Evolutionary conservation across 2,113 vertebrate species (phyloP).

Genomic region (Eolophus roseicapilla): DNA sequence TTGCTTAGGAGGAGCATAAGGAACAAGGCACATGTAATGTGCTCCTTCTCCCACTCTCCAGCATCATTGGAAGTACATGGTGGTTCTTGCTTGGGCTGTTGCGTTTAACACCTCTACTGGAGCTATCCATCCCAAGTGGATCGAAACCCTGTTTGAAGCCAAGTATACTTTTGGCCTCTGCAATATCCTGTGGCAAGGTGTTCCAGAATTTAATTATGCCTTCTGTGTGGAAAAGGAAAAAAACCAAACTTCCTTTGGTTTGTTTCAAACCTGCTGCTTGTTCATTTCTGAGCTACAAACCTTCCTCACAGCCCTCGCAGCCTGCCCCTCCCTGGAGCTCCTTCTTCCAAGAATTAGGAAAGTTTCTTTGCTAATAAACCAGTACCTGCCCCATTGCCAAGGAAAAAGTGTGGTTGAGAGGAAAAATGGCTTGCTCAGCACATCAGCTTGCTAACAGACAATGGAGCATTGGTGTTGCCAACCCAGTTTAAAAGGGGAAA

Average conservation of each 20-base stretch:
- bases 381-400: background rate
- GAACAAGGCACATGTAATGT: fast-evolving
- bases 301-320: background rate
- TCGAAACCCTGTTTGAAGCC: background rate
- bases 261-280: background rate
- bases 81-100: background rate
- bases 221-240: background rate
- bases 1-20: background rate
- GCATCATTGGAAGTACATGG: background rate
- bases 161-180: background rate
- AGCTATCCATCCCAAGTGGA: background rate
- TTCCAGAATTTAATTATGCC: background rate
- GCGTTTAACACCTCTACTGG: background rate
- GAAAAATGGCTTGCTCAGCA: slow-evolving; percentile 38
- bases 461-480: background rate
- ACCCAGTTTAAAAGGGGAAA: background rate
- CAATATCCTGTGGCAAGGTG: background rate
- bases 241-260: background rate
- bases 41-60: background rate
- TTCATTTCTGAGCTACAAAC: background rate
- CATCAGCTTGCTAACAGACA: slow-evolving; percentile 12
- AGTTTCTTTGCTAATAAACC: slow-evolving; percentile 30
- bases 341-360: slow-evolving; percentile 52
- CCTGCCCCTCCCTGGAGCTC: slow-evolving; percentile 7
- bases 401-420: slow-evolving; percentile 5